Evolutionary conservation across 1,140 invertebrate species (phyloP), one percentile per base, ranked within the genome.

Genomic region (Drosophila equinoxialis): DNA sequence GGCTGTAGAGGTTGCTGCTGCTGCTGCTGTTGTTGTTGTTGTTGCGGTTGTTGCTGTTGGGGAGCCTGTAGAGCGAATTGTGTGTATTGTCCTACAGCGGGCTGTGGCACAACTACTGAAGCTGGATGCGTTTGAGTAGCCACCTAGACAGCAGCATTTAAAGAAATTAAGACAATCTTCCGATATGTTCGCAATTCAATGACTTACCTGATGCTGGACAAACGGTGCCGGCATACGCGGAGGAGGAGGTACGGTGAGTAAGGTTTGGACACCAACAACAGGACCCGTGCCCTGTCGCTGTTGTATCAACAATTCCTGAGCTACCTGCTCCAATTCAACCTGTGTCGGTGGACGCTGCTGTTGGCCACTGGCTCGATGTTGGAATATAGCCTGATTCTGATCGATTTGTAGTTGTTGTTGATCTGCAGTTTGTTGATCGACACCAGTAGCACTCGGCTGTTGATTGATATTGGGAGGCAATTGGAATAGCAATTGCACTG

Each of bases 121-220:
- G 78, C 74, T 5, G 92, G 89, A 79, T 93, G 93, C 10, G 91
- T 91, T 71, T 92, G 91, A 11, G 94, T 95, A 3, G 93, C 94
- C 11, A 95, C 94, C 90, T 95, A 93, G 2, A 11, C 6, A 37
- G 20, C 7, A 10, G 10, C 7, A 37, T 37, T 11, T 94, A 93
- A 77, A 94, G 70, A 93, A 92, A 6, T 89, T 85, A 79, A 87
- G 7, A 41, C 13, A 59, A 61, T 55, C 6, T 61, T 51, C 6
- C 4, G 4, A 6, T 1, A 35, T 1, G 2, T 57, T 20, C 7
- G 6, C 13, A 14, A 1, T 17, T 23, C 23, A 37, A n/a, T 1
- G 0, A 51, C 59, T n/a, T 69, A 91, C 90, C 79, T 91, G 90
- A 76, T 92, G 91, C 68, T 91, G 92, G 7, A 81, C 79, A 68